Percentiles rank a stretch among this genome's conserved stretches.
phyloP scores from a whole-genome alignment of 2,888 invertebrate species.

The Scrobipalpa costella region DNA sequence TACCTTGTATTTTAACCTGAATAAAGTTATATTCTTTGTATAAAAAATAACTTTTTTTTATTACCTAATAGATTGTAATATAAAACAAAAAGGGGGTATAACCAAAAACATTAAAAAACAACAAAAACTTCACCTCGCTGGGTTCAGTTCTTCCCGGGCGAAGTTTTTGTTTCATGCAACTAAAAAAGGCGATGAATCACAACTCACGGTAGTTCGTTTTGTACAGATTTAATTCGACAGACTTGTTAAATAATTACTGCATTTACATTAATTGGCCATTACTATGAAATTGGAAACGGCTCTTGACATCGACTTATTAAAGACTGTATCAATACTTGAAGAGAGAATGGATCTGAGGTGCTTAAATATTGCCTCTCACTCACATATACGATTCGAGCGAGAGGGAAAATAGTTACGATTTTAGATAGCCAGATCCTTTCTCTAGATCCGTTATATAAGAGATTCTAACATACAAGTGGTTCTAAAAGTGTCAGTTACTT shows the following conservation, averaged over 20 bases:
- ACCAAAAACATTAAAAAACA: not conserved
- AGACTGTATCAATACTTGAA: slow-evolving; percentile 38
- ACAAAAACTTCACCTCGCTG: too few species aligned
- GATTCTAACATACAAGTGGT: slow-evolving; percentile 25
- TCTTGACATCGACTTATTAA: slow-evolving; percentile 55
- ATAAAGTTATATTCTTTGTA: too few species aligned
- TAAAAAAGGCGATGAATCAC: slow-evolving; percentile 58
- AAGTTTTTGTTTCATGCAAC: too few species aligned
- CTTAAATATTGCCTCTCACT: slow-evolving; percentile 22
- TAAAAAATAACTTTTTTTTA: too few species aligned
- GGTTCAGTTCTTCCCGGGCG: too few species aligned
- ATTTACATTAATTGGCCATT: slow-evolving; percentile 73
- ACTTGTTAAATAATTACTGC: slow-evolving; percentile 75
- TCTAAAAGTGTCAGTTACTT: slow-evolving; percentile 33
- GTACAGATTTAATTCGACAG: slow-evolving; percentile 81
- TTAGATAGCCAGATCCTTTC: not conserved
- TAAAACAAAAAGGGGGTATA: not conserved
- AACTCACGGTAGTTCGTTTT: slow-evolving; percentile 71
- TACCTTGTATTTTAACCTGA: not conserved
- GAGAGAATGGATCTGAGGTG: slow-evolving; percentile 27
- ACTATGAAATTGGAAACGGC: slow-evolving; percentile 71
- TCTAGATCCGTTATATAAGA: not conserved
- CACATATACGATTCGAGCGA: slow-evolving; percentile 8
- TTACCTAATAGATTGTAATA: too few species aligned
- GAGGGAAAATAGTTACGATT: not conserved